phyloP scores from a whole-genome alignment of 1,140 invertebrate species.

The Elymnias hypermnestra region DNA sequence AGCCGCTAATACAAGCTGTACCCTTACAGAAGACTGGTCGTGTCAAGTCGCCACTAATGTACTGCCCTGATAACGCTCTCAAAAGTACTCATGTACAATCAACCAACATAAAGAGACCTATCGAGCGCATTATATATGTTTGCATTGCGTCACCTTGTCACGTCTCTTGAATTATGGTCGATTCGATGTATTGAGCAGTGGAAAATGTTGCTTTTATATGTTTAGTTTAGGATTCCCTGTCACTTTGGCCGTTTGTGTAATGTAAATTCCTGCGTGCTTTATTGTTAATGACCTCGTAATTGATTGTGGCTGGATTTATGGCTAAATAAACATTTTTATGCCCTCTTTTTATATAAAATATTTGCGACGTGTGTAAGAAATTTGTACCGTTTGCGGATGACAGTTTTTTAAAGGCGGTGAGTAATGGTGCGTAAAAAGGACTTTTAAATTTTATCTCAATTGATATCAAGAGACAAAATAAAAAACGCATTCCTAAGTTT shows the following conservation, averaged over 20 bases:
- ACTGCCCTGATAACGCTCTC: slow-evolving; percentile 65
- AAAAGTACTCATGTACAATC: slow-evolving; percentile 61
- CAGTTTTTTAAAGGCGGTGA: slow-evolving; percentile 25
- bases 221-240: slow-evolving; percentile 58
- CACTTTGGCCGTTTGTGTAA: slow-evolving; percentile 49
- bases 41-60: slow-evolving; percentile 69
- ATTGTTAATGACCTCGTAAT: slow-evolving; percentile 58
- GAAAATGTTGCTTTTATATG: slow-evolving; percentile 57
- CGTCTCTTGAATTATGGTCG: slow-evolving; percentile 32
- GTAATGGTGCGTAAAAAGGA: slow-evolving; percentile 20
- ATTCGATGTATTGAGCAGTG: slow-evolving; percentile 45
- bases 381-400: slow-evolving; percentile 16
- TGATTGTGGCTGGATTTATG: slow-evolving; percentile 58
- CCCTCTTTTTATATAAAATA: slow-evolving; percentile 28
- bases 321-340: slow-evolving; percentile 34
- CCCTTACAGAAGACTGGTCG: slow-evolving; percentile 71
- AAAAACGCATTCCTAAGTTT: slow-evolving; percentile 19
- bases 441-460: slow-evolving; percentile 16
- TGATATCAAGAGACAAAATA: slow-evolving; percentile 11
- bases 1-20: slow-evolving; percentile 65
- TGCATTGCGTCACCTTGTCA: slow-evolving; percentile 18
- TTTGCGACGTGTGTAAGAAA: slow-evolving; percentile 33
- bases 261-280: slow-evolving; percentile 55
- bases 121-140: slow-evolving; percentile 23
- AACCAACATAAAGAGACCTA: slow-evolving; percentile 39